These are phyloP conservation scores for Oreochromis tanganicae DNA, from an alignment of 2,113 vertebrate genomes.

Conservation along the genomic window DNA sequence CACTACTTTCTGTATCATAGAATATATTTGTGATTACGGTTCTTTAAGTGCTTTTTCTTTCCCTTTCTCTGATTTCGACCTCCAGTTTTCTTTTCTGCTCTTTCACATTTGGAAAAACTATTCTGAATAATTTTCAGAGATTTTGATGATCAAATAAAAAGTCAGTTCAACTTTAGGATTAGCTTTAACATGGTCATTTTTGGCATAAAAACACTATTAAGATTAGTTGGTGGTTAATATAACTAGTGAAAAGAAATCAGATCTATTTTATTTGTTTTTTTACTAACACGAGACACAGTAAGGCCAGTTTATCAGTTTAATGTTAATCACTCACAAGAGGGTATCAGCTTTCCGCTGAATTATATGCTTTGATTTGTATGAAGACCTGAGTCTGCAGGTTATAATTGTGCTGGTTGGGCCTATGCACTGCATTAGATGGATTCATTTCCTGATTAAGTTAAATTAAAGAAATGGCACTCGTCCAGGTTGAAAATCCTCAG, in stretches of 20 bases:
- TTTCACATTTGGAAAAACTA: not conserved
- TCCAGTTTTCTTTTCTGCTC: not conserved
- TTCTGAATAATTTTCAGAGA: not conserved
- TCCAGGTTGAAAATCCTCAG: not conserved
- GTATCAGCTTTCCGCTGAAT: not conserved
- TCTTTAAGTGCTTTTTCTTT: not conserved
- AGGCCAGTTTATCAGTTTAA: not conserved
- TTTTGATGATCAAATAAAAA: not conserved
- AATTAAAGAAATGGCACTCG: constrained; percentile 6
- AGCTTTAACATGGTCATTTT: not conserved
- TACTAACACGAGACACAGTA: not conserved
- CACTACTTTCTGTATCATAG: not conserved
- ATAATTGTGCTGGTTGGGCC: not conserved
- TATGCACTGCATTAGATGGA: not conserved
- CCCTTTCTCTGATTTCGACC: not conserved
- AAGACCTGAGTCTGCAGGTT: not conserved
- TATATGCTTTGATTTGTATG: not conserved
- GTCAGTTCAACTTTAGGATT: not conserved
- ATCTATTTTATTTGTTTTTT: accelerated
- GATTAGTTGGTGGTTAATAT: not conserved
- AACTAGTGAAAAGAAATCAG: not conserved
- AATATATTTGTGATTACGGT: not conserved
- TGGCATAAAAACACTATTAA: not conserved
- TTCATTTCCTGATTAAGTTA: constrained; percentile 1
- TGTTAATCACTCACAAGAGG: not conserved